Conservation (phyloP, 2,113 vertebrate genomes). For the Rostratula benghalensis region DNA sequence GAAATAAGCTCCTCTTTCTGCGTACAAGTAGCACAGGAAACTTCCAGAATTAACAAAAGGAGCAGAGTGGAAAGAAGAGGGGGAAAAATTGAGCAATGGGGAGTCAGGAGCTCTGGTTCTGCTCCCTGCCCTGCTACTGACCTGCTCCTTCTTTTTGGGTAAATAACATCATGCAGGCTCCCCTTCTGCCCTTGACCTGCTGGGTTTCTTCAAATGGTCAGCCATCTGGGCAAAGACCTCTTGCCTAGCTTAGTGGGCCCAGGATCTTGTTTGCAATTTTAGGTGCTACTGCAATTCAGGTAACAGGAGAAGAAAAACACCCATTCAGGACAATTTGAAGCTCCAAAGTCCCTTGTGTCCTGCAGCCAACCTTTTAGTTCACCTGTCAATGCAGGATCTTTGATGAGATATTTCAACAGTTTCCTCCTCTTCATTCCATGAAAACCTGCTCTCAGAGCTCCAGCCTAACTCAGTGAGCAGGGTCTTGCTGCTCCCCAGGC, state of each 20-base stretch:
- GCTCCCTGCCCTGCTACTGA: not conserved
- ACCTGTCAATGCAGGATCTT: not conserved
- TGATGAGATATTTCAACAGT: not conserved
- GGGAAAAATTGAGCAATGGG: accelerated
- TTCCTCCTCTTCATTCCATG: not conserved
- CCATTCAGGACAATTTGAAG: not conserved
- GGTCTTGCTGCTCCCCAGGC: not conserved
- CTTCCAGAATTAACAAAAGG: not conserved
- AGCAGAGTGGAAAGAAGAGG: not conserved
- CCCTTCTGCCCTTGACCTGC: not conserved
- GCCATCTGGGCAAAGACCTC: not conserved
- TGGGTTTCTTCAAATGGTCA: not conserved
- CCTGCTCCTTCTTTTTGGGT: not conserved
- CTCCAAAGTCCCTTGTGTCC: not conserved
- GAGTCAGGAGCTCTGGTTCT: not conserved
- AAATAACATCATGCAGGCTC: not conserved
- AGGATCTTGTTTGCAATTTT: not conserved
- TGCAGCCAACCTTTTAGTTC: not conserved
- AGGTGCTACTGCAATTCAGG: not conserved
- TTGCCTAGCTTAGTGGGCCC: not conserved
- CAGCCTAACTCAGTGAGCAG: not conserved
- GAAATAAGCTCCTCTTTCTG: not conserved
- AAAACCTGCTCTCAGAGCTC: not conserved
- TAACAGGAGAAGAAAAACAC: not conserved
- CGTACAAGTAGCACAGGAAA: not conserved